Evolutionary conservation across 2,888 invertebrate species (phyloP), one percentile per base, ranked within the genome.

Genomic region (Glaucopsyche alexis): DNA sequence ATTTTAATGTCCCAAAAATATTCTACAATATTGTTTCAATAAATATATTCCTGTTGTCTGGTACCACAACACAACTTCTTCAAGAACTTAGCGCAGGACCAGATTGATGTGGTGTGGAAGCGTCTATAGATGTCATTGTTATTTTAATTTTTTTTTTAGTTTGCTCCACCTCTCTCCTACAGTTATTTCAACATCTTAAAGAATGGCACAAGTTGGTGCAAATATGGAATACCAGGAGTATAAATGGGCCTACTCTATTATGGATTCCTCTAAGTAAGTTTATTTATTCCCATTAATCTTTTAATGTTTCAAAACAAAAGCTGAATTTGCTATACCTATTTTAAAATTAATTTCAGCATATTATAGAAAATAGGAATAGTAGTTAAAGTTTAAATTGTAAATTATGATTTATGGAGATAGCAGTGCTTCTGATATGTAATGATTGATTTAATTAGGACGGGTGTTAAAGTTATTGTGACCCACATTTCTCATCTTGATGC

Each of bases 211-310:
- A 77, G 91, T 93, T 72, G 93, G 91, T 79, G 93, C 93, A 76
- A 93, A 93, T 80, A 89, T 93, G 89, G 93, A 94, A 84, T 94
- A 93, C 84, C 93, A 93, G 78, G 96, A 96, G 86, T 95, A 95
- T 86, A 95, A 96, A 85, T 96, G 98, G 97, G 98, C 98, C 74
- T 98, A 98, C 90, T 97, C 97, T 88, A 97, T 99, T 87, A 98
- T 99, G 96, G 99, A 99, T 94, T 98, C 99, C 72, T 99, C 98
- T 79, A 95, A 93, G 93, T 93, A 81, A 87, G 77, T 77, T 50
- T 29, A 55, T 19, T 55, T 55, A 19, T 19, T 55, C 4, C 3
- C 16, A 9, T 52, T n/a, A 52, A 52, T n/a, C 1, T 29, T 29
- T 29, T 29, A 2, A 29, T 29, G 29, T 29, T 29, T 29, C 29